These are phyloP conservation scores for Excalfactoria chinensis DNA, from an alignment of 2,113 vertebrate genomes.

Conservation along the genomic window DNA sequence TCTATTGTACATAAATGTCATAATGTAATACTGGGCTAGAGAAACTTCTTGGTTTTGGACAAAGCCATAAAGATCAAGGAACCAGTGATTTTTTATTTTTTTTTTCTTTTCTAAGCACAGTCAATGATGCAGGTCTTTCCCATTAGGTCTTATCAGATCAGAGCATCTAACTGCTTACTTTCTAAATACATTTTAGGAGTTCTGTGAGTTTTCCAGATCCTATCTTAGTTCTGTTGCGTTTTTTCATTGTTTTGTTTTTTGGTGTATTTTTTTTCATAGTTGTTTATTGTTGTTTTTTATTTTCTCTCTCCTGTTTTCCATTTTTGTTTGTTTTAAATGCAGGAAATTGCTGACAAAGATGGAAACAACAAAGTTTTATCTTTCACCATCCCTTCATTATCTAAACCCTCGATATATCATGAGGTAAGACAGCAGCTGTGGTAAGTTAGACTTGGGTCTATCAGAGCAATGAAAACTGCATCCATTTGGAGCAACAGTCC, in stretches of 20 bases:
- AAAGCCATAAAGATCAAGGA: not conserved
- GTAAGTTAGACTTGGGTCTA: conserved; percentile 28
- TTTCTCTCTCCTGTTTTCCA: not conserved
- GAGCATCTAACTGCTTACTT: not conserved
- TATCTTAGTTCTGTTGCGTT: conserved; percentile 28
- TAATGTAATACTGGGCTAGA: not conserved
- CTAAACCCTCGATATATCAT: conserved; percentile 97
- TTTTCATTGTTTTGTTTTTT: not conserved
- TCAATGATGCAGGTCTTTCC: not conserved
- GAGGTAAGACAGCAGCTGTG: conserved; percentile 84
- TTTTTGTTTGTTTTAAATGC: conserved; percentile 26
- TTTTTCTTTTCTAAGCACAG: not conserved
- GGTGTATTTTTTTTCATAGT: not conserved
- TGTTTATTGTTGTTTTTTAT: not conserved
- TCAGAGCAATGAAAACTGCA: conserved; percentile 22
- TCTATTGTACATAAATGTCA: not conserved
- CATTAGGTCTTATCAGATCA: not conserved
- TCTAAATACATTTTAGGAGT: not conserved
- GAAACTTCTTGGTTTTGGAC: not conserved
- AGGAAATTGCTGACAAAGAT: conserved; percentile 99
- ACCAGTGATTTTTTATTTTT: not conserved
- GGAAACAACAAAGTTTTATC: conserved; percentile 96
- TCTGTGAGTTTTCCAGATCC: not conserved
- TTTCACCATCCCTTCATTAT: conserved; percentile 96
- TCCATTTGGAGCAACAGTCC: not conserved